Evolutionary conservation across 2,797 vertebrate genomes (phyloP).

Genomic region (Glyptemys insculpta): DNA sequence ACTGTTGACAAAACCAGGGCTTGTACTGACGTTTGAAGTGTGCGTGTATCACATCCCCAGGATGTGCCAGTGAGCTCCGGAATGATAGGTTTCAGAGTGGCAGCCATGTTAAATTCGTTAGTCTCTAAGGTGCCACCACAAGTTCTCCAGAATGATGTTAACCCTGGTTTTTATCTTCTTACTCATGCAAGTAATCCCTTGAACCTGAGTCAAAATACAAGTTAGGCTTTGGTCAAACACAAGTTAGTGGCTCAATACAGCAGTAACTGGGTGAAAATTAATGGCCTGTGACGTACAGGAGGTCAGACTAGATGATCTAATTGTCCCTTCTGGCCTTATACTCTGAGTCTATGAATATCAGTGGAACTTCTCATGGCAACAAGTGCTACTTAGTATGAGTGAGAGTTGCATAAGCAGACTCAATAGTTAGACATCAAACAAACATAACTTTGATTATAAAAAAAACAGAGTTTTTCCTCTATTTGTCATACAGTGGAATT

Average conservation of each 20-base stretch:
- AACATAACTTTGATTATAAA: not conserved
- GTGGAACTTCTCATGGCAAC: not conserved
- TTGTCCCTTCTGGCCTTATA: not conserved
- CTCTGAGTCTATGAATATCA: not conserved
- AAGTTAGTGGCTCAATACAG: not conserved
- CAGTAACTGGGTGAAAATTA: not conserved
- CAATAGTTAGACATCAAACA: slow-evolving; percentile 33
- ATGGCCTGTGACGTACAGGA: not conserved
- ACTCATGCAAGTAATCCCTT: not conserved
- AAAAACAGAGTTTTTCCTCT: not conserved
- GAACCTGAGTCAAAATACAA: not conserved
- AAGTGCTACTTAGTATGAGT: not conserved
- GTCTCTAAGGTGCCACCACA: too few relatives aligned
- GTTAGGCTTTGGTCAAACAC: not conserved
- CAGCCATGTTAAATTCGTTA: too few relatives aligned
- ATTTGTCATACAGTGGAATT: slow-evolving; percentile 2
- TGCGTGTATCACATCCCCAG: not conserved
- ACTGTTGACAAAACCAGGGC: not conserved
- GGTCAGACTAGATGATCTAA: not conserved
- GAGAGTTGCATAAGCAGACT: slow-evolving; percentile 25
- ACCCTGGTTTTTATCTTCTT: not conserved
- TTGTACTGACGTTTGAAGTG: not conserved
- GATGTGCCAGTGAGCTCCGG: not conserved
- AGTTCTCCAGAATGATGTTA: not conserved
- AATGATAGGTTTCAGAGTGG: not conserved